Percentiles rank a stretch among this genome's conserved stretches.
Evolutionary conservation across 2,113 vertebrate species (phyloP).

Genomic region (Cochlearius cochlearius): DNA sequence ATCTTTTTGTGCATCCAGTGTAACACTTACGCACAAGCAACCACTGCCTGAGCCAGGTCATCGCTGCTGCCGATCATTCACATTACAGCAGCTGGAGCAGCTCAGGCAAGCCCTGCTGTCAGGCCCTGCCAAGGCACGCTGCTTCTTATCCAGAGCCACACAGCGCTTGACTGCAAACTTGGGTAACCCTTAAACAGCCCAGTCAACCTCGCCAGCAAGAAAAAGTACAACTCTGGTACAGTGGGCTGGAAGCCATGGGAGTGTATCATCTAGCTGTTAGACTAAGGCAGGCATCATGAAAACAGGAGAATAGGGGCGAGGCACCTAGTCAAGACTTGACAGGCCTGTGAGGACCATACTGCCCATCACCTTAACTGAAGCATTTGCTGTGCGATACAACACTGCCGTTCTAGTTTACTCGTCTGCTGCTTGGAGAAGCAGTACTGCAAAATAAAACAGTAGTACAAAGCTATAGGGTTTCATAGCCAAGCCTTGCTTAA

Average conservation of each 20-base stretch:
- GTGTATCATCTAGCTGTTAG: not conserved
- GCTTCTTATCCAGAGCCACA: not conserved
- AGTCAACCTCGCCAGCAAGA: not conserved
- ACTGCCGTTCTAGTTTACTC: not conserved
- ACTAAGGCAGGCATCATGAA: no score
- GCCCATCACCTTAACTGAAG: rapidly evolving
- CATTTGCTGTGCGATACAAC: not conserved
- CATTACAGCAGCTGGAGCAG: rapidly evolving
- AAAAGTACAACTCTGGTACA: rapidly evolving
- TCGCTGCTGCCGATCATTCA: rapidly evolving
- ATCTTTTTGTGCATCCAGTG: not conserved
- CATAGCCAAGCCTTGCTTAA: not conserved
- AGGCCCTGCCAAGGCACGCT: not conserved
- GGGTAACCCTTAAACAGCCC: not conserved
- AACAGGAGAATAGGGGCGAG: not conserved
- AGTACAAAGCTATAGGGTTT: not conserved
- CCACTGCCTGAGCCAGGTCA: not conserved
- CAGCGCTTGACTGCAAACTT: rapidly evolving
- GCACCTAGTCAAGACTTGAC: no score
- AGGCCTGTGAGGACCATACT: not conserved
- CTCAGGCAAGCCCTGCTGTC: not conserved
- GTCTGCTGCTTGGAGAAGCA: not conserved
- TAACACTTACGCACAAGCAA: not conserved
- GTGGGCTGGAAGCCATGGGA: not conserved
- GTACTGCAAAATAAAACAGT: not conserved